A percentile compares a stretch with the other conserved stretches of the same genome.
These are phyloP conservation scores for Sitodiplosis mosellana DNA, from an alignment of 1,140 invertebrate species.

Conservation along the genomic window DNA sequence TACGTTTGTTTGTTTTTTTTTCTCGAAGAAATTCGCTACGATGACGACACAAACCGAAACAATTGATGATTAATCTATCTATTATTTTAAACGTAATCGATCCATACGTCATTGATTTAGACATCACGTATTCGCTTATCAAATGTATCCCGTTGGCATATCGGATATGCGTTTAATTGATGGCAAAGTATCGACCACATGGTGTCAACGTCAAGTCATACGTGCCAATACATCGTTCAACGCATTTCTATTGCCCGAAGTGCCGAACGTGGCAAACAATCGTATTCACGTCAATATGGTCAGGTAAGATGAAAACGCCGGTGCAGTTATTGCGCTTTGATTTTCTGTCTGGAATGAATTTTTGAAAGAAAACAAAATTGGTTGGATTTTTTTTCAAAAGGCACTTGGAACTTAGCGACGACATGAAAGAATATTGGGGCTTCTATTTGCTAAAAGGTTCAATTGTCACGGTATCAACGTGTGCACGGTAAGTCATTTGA, in stretches of 20 bases:
- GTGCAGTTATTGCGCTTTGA: too few relatives aligned
- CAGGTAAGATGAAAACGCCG: slow-evolving; percentile 41
- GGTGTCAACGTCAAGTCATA: slow-evolving; percentile 57
- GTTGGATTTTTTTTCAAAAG: not conserved
- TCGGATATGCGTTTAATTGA: slow-evolving; percentile 58
- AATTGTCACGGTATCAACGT: slow-evolving; percentile 50
- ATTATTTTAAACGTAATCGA: not conserved
- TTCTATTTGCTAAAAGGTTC: slow-evolving; percentile 61
- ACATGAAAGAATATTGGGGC: slow-evolving; percentile 69
- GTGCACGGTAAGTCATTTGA: slow-evolving; percentile 35
- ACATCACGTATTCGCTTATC: slow-evolving; percentile 44
- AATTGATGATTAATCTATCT: too few relatives aligned
- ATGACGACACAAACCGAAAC: slow-evolving; percentile 1
- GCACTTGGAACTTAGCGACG: slow-evolving; percentile 26
- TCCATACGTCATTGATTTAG: slow-evolving; percentile 14
- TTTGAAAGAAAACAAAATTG: too few relatives aligned
- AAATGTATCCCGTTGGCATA: slow-evolving; percentile 49
- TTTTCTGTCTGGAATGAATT: too few relatives aligned
- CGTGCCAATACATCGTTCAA: slow-evolving; percentile 56
- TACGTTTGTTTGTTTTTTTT: slow-evolving; percentile 6
- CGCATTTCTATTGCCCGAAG: slow-evolving; percentile 44
- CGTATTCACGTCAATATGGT: slow-evolving; percentile 43
- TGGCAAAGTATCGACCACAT: slow-evolving; percentile 49
- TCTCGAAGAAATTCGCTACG: not conserved
- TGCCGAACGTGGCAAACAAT: slow-evolving; percentile 33